Conservation (phyloP, 2,888 invertebrate species). For the Agonopterix arenella region DNA sequence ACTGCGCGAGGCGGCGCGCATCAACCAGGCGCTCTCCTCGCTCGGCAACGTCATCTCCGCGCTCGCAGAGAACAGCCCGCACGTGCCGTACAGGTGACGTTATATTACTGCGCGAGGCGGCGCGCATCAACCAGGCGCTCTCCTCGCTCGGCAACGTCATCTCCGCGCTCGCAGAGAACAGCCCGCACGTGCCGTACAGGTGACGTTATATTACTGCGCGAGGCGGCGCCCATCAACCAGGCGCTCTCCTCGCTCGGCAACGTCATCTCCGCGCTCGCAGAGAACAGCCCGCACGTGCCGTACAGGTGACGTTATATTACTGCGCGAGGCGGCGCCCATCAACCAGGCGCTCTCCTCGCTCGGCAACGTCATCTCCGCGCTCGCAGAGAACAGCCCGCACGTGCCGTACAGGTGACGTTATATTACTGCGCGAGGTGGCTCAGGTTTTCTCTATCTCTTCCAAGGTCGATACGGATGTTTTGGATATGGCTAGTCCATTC, state of each 20-base stretch:
- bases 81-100: constrained; percentile 89
- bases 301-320: constrained; percentile 75
- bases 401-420: constrained; percentile 86
- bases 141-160: constrained; percentile 99
- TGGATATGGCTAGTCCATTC: neutral
- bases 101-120: constrained; percentile 88
- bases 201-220: constrained; percentile 78
- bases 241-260: constrained; percentile 98
- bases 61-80: constrained; percentile 94
- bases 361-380: constrained; percentile 98
- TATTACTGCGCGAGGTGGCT: no score
- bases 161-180: constrained; percentile 96
- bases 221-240: constrained; percentile 98
- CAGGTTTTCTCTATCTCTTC: no score
- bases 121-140: constrained; percentile 97
- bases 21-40: constrained; percentile 97
- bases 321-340: constrained; percentile 98
- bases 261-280: constrained; percentile 97
- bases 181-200: constrained; percentile 95
- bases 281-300: constrained; percentile 96
- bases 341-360: constrained; percentile 97
- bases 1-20: constrained; percentile 97
- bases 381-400: constrained; percentile 96
- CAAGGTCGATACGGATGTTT: no score
- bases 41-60: constrained; percentile 99